These are phyloP conservation scores for Aphidius gifuensis DNA, from an alignment of 1,140 invertebrate species.

Conservation along the genomic window DNA sequence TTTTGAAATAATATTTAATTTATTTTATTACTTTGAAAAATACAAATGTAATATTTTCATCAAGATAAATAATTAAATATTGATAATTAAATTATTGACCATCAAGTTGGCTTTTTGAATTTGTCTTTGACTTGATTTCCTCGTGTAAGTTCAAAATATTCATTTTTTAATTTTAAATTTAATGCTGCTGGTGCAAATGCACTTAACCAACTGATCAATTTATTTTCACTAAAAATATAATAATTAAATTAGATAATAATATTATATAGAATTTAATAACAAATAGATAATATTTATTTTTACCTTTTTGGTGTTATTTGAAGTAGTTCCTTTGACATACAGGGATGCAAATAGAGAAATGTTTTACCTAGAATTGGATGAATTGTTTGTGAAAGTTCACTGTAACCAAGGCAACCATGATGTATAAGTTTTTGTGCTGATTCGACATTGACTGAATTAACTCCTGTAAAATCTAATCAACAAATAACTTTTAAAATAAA, in stretches of 20 bases:
- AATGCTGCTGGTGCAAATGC: conserved; percentile 39
- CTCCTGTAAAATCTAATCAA: conserved; percentile 43
- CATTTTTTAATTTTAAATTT: conserved; percentile 37
- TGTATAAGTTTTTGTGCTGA: conserved; percentile 36
- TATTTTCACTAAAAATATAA: conserved; percentile 44
- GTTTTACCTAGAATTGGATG: conserved; percentile 51
- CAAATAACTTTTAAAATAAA: not conserved
- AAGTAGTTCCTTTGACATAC: conserved; percentile 46
- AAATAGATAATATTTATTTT: not conserved
- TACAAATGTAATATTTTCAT: no score
- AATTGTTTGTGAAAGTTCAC: conserved; percentile 48
- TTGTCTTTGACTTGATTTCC: no score
- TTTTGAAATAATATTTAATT: no score
- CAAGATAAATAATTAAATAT: no score
- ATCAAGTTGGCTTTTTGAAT: no score
- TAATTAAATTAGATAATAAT: no score
- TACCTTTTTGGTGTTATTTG: conserved; percentile 42
- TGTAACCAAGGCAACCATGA: conserved; percentile 34
- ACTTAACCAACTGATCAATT: conserved; percentile 52
- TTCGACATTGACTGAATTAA: conserved; percentile 50
- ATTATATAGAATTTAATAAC: no score
- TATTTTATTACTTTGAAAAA: no score
- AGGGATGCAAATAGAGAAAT: conserved; percentile 52
- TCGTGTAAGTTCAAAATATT: conserved; percentile 41
- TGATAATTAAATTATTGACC: no score